Evolutionary conservation across 2,113 vertebrate species (phyloP), one percentile per base, ranked within the genome.

Genomic region (Anas platyrhynchos): DNA sequence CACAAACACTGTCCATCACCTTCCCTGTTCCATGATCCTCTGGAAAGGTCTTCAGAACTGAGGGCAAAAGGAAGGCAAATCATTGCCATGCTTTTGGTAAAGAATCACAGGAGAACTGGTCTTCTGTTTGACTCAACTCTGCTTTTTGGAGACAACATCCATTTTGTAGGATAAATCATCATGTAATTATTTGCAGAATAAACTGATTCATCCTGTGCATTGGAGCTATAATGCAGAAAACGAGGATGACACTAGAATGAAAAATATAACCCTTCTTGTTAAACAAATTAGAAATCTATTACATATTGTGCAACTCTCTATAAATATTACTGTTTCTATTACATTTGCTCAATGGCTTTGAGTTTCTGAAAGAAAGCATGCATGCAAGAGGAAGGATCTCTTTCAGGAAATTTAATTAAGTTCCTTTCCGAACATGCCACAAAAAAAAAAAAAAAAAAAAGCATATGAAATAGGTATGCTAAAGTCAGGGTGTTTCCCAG

Each of bases 301-400:
- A 23, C 63, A 43, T 74, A 52, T 56, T 90, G 56, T 83, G 27
- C 46, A 93, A 46, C 7, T 74, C 68, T 29, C 11, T 77, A 3
- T 63, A 63, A 88, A 88, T 32, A 67, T 38, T 41, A n/a, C 76
- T 62, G 12, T 88, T 91, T 59, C 61, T 83, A 41, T 80, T 91
- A 65, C 44, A 54, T 86, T 56, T 90, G 21, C 41, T 83, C 76
- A 71, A 46, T 69, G 67, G 46, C 20, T 92, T 80, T 58, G 73
- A 74, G 88, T 92, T 88, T 83, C 31, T 90, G 86, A 93, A 80
- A 63, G n/a, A 74, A 90, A 43, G 44, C 21, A 63, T 69, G 63
- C 67, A 50, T 65, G 23, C 50, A 89, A 89, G 36, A 58, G 4
- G 4, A 94, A 85, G 58, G 48, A 62, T 73, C 38, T 80, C 76